Evolutionary conservation across 2,888 invertebrate genomes (phyloP), one percentile per base, ranked within the genome.

Genomic region (Prenolepis imparis): DNA sequence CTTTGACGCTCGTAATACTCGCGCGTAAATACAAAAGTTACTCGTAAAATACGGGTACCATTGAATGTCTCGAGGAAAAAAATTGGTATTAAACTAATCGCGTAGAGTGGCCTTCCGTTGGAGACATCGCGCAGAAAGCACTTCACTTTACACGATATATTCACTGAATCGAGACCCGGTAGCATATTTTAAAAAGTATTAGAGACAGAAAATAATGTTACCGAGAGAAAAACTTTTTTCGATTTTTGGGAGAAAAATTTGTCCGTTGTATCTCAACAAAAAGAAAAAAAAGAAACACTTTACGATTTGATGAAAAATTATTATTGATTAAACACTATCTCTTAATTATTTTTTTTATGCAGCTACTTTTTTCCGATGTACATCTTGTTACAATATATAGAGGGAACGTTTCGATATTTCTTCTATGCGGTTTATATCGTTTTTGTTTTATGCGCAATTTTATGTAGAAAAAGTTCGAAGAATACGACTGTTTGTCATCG

Each of bases 111-210:
- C 39, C 36, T 61, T 59, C 48, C 57, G 73, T 32, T n/a, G n/a
- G 44, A 48, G 77, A 82, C 64, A 24, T 44, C 59, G 67, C 48
- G 59, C 52, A 52, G 61, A 59, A 61, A 74, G 80, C 48, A 57
- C 57, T 59, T 75, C 44, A 66, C 39, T 88, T 89, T 85, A 88
- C 82, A 83, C 78, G 67, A 64, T 84, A 78, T 84, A 36, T 87
- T 85, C 70, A 84, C 68, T 74, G 44, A 78, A 78, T 32, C 70
- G 44, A n/a, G n/a, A 70, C 59, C 59, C 36, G 70, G 59, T 78
- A 59, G 36, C 59, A 59, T 70, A 68, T 70, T 78, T 78, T 59
- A 59, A 59, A 11, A 68, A 57, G 59, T 59, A 70, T 70, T 70
- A 78, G 6, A 52, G 70, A 44, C 21, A 36, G 52, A 44, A 44